Percentiles rank a stretch among this genome's conserved stretches.
Evolutionary conservation across 2,113 vertebrate species (phyloP).

Genomic region (Saccopteryx leptura): DNA sequence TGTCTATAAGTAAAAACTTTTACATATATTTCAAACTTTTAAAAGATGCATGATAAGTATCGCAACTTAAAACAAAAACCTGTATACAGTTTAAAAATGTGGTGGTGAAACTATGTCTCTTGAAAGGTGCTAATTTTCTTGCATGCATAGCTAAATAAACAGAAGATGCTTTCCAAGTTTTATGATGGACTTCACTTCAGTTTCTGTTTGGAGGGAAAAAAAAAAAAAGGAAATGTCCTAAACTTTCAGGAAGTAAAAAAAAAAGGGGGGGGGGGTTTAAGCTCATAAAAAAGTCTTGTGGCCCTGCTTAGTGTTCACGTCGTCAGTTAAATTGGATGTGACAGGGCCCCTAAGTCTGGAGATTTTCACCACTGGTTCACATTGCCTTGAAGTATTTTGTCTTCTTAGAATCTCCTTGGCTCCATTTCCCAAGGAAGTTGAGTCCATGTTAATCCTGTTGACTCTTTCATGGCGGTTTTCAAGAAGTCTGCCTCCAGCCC

Average conservation of each 20-base stretch:
- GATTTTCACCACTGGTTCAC: conserved; percentile 85
- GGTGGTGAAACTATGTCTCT: conserved; percentile 46
- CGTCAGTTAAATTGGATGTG: conserved; percentile 87
- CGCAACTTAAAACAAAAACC: conserved; percentile 44
- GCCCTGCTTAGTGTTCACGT: conserved; percentile 86
- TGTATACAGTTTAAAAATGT: not conserved
- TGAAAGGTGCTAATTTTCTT: conserved; percentile 62
- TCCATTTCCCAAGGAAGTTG: conserved; percentile 81
- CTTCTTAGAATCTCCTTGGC: conserved; percentile 81
- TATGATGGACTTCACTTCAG: conserved; percentile 80
- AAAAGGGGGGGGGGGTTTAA: conserved; percentile 18
- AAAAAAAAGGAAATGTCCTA: conserved; percentile 73
- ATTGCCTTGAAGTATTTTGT: conserved; percentile 86
- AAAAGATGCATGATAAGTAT: conserved; percentile 39
- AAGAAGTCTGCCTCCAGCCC: conserved; percentile 71
- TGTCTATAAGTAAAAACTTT: conserved; percentile 47
- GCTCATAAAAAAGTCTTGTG: conserved; percentile 74
- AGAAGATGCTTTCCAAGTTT: conserved; percentile 75
- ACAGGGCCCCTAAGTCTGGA: conserved; percentile 86
- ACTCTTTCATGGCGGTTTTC: conserved; percentile 81
- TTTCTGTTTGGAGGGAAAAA: conserved; percentile 53
- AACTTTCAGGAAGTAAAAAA: conserved; percentile 79
- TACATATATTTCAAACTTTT: not conserved
- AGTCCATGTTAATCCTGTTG: conserved; percentile 85
- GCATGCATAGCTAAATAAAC: conserved; percentile 77